phyloP scores from a whole-genome alignment of 1,140 invertebrate species.

The Lepidurus arcticus region DNA sequence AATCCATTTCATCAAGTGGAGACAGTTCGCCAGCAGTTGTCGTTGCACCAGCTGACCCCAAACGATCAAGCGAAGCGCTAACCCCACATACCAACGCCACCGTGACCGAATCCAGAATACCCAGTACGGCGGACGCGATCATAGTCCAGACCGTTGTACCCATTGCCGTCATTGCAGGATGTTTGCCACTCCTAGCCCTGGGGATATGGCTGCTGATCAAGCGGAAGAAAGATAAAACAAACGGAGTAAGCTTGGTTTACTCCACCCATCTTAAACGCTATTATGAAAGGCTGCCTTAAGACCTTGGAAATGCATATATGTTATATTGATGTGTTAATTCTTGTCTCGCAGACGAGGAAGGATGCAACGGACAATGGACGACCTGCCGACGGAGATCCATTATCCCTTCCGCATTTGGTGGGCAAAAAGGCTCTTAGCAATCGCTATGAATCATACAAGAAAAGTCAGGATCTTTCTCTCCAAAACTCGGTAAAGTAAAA shows the following conservation, averaged over 20 bases:
- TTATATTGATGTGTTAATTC: background rate
- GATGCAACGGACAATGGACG: constrained; percentile 14
- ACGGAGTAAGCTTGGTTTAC: background rate
- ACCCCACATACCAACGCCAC: background rate
- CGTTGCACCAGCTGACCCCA: background rate
- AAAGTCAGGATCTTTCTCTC: constrained; percentile 49
- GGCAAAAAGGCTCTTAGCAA: constrained; percentile 67
- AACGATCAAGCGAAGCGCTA: background rate
- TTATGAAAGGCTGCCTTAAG: background rate
- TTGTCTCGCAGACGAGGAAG: background rate
- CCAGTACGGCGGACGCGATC: constrained; percentile 22
- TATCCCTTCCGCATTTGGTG: constrained; percentile 60
- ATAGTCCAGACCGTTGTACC: constrained; percentile 29
- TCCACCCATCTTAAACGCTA: background rate
- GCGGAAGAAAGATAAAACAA: background rate
- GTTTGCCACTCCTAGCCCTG: constrained; percentile 5
- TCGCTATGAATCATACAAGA: constrained; percentile 71
- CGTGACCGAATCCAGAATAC: constrained; percentile 13
- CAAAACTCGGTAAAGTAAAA: constrained; percentile 35
- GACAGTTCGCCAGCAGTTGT: background rate
- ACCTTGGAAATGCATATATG: background rate
- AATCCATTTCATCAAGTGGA: background rate
- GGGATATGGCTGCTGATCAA: constrained; percentile 4
- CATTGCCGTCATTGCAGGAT: background rate
- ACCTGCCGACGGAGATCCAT: constrained; percentile 49